Percentiles rank a stretch among this genome's conserved stretches.
phyloP scores from a whole-genome alignment of 2,888 invertebrate genomes.

The Osedax frankpressi region DNA sequence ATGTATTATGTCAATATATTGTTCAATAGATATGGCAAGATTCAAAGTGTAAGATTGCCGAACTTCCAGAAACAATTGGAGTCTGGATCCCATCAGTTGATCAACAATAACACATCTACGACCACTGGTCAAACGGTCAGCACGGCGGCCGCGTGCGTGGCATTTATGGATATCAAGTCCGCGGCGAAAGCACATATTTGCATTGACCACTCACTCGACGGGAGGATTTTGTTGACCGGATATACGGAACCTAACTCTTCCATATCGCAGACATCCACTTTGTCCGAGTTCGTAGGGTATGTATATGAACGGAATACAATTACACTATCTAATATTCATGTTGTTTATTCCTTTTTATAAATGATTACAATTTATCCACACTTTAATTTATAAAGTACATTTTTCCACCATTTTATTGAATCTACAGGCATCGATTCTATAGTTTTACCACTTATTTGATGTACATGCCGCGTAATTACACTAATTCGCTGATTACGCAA shows the following conservation, averaged over 20 bases:
- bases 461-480: too few species aligned
- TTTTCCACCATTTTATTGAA: too few species aligned
- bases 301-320: too few species aligned
- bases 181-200: conserved; percentile 82
- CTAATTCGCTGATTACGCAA: too few species aligned
- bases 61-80: neutral
- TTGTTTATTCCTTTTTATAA: too few species aligned
- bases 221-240: conserved; percentile 57
- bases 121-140: conserved; percentile 30
- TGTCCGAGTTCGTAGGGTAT: neutral
- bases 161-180: conserved; percentile 87
- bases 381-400: too few species aligned
- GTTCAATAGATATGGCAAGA: conserved; percentile 74
- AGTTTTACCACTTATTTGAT: too few species aligned
- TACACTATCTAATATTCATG: too few species aligned
- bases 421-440: too few species aligned
- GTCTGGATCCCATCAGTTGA: conserved; percentile 50
- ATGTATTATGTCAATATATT: too few species aligned
- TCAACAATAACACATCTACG: conserved; percentile 29
- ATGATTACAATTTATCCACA: too few species aligned
- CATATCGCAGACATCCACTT: neutral
- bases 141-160: conserved; percentile 29
- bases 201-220: conserved; percentile 70
- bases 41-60: conserved; percentile 79
- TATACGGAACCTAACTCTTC: conserved; percentile 67